A percentile compares a stretch with the other conserved stretches of the same genome.
Evolutionary conservation across 2,797 vertebrate species (phyloP).

Genomic region (Echiichthys vipera): DNA sequence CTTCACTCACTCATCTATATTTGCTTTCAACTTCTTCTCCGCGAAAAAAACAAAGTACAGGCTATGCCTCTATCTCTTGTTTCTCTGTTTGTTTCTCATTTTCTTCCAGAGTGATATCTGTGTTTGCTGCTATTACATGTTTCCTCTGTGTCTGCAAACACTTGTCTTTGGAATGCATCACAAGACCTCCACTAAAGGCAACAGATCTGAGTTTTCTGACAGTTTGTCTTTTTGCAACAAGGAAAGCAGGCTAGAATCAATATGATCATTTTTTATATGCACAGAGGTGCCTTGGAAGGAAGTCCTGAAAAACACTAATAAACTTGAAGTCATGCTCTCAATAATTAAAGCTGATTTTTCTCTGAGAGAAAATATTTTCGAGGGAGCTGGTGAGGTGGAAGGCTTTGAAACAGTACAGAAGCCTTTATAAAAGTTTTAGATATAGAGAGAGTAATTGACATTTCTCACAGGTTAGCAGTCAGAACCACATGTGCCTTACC

Average conservation of each 20-base stretch:
- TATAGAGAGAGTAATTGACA: slow-evolving; percentile 78
- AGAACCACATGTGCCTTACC: slow-evolving; percentile 72
- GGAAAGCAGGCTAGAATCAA: slow-evolving; percentile 63
- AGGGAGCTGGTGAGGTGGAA: slow-evolving; percentile 71
- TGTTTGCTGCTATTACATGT: slow-evolving; percentile 25
- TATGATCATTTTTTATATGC: slow-evolving; percentile 67
- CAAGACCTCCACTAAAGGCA: slow-evolving; percentile 44
- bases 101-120: slow-evolving; percentile 30
- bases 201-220: slow-evolving; percentile 55
- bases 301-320: slow-evolving; percentile 77
- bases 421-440: slow-evolving; percentile 85
- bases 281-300: slow-evolving; percentile 63
- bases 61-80: background rate
- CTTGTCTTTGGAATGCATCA: slow-evolving; percentile 55
- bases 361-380: slow-evolving; percentile 77
- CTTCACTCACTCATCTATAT: slow-evolving; percentile 24
- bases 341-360: slow-evolving; percentile 82
- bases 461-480: slow-evolving; percentile 83
- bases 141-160: slow-evolving; percentile 36
- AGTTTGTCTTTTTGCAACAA: slow-evolving; percentile 36
- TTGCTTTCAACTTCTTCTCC: slow-evolving; percentile 17
- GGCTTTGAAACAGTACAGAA: slow-evolving; percentile 80
- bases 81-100: slow-evolving; percentile 32
- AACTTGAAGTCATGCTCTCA: slow-evolving; percentile 73
- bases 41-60: background rate